phyloP scores from a whole-genome alignment of 2,888 invertebrate genomes.

The Cryptocheilus praepositus region DNA sequence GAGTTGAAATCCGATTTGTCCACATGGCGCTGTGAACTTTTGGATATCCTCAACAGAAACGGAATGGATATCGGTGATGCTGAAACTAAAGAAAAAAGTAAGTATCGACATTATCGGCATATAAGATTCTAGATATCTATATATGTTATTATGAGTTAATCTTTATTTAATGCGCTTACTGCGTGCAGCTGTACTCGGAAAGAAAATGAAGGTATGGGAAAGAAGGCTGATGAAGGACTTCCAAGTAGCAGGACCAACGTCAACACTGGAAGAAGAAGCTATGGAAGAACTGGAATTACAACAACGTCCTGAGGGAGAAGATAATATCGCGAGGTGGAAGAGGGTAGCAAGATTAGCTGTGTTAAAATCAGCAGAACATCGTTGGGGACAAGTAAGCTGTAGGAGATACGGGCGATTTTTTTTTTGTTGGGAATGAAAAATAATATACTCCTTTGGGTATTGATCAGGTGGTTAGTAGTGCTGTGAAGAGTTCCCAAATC shows the following conservation, averaged over 20 bases:
- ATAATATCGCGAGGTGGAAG: constrained; percentile 76
- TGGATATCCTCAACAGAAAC: constrained; percentile 91
- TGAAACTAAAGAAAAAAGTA: constrained; percentile 85
- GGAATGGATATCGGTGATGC: constrained; percentile 89
- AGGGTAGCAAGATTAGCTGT: constrained; percentile 86
- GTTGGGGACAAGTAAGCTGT: constrained; percentile 84
- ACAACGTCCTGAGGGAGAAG: constrained; percentile 64
- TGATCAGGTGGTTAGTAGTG: constrained; percentile 57
- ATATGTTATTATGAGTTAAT: not conserved
- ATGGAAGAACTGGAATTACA: constrained; percentile 69
- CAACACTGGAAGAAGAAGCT: constrained; percentile 75
- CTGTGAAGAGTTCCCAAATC: constrained; percentile 82
- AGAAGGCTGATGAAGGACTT: constrained; percentile 92
- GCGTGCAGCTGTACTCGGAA: constrained; percentile 81
- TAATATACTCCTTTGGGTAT: not conserved
- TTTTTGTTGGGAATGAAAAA: not conserved
- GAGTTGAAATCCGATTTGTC: constrained; percentile 96
- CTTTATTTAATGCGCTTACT: not conserved
- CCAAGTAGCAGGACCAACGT: constrained; percentile 85
- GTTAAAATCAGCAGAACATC: constrained; percentile 81
- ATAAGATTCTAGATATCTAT: not conserved
- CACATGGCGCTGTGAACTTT: constrained; percentile 91
- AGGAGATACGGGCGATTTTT: constrained; percentile 35
- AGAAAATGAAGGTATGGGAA: constrained; percentile 90
- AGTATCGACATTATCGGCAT: constrained; percentile 55